Base-by-base conservation (phyloP, 35 echinoderm and acorn worm species). In the Hemicentrotus pulcherrimus region DNA sequence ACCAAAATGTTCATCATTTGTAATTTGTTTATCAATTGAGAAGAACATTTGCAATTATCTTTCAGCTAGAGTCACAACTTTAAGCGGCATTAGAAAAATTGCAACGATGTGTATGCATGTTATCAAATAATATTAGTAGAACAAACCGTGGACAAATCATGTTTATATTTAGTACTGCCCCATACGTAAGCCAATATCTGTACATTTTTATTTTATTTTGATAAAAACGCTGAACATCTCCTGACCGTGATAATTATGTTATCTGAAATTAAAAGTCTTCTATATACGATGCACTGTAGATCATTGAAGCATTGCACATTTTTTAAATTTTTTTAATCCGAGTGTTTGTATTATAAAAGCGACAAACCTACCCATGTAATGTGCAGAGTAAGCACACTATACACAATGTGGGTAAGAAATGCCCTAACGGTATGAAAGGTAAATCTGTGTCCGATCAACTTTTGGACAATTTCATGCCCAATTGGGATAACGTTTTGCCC, bases 191-290 rank as follows among this genome's bases (percentile, higher is more conserved):
- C 65, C 6, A 4, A 78, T 28, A 78, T 78, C 19, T 78, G 65
- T 78, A 78, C 65, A 78, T 78, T 78, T 71, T 78, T 59, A 59
- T 59, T 59, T 59, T 78, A 4, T 71, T 71, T 71, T 78, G 65
- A 78, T 78, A n/a, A 78, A 28, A 78, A 78, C 19, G 65, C 65
- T 78, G 65, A 78, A 78, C 65, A 78, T 78, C 65, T 78, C 65
- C 11, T 59, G 35, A 41, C 35, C 35, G 50, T 55, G 50, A 55
- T 55, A 28, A 78, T 78, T 78, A 78, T 78, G 65, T 78, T 28
- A 28, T 78, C 65, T 78, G 65, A 78, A 78, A 78, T 78, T n/a
- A 78, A 78, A 78, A 70, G 65, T 78, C 22, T n/a, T 78, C 65
- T 78, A 78, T 24, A 28, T 78, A 78, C 19, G 18, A 78, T 28